A percentile compares a stretch with the other conserved stretches of the same genome.
Evolutionary conservation across 1,140 invertebrate genomes (phyloP).

Genomic region (Rhagoletis zephyria): DNA sequence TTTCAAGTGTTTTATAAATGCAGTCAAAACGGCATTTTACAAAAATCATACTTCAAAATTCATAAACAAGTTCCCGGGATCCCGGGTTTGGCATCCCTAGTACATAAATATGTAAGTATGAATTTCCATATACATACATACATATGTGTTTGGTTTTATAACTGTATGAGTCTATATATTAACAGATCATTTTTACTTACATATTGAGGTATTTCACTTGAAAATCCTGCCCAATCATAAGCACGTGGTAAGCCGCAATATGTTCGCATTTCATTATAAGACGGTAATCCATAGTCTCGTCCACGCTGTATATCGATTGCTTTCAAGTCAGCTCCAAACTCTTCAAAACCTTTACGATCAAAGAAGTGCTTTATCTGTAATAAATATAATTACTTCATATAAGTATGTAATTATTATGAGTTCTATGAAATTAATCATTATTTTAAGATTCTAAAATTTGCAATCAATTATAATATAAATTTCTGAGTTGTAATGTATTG

Average conservation of each 20-base stretch:
- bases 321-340: conserved; percentile 79
- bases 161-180: not conserved
- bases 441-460: too few relatives aligned
- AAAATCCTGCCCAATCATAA: conserved; percentile 81
- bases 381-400: too few relatives aligned
- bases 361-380: conserved; percentile 82
- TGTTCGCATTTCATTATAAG: conserved; percentile 86
- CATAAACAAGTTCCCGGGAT: too few relatives aligned
- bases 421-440: too few relatives aligned
- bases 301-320: conserved; percentile 90
- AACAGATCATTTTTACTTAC: conserved; percentile 74
- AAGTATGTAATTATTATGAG: too few relatives aligned
- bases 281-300: conserved; percentile 88
- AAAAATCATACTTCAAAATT: too few relatives aligned
- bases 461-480: too few relatives aligned
- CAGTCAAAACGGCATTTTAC: too few relatives aligned
- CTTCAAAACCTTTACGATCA: conserved; percentile 77
- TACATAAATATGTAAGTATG: not conserved
- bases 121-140: not conserved
- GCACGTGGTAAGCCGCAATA: conserved; percentile 85
- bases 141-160: not conserved
- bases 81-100: not conserved
- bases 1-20: too few relatives aligned
- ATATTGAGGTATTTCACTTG: conserved; percentile 79
- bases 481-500: too few relatives aligned